Conservation (phyloP, 2,888 invertebrate species). For the Lycaena phlaeas region DNA sequence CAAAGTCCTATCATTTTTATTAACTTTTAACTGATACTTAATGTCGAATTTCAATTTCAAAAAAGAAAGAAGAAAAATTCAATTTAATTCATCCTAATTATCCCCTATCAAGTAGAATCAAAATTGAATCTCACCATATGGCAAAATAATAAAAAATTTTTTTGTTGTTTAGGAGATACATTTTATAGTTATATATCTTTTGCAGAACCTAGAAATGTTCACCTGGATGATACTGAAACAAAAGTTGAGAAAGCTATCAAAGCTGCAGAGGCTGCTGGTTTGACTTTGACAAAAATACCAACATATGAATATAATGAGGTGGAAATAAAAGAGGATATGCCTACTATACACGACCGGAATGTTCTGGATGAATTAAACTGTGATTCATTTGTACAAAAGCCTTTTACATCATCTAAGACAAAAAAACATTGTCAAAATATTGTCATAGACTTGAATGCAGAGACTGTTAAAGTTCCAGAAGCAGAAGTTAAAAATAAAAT, state of each 20-base stretch:
- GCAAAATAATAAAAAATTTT: no score
- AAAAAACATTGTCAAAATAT: conserved; percentile 79
- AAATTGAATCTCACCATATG: no score
- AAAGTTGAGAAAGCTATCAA: conserved; percentile 64
- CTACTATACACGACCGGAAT: conserved; percentile 68
- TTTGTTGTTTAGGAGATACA: no score
- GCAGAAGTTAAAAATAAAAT: conserved; percentile 56
- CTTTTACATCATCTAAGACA: conserved; percentile 71
- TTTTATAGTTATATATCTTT: no score
- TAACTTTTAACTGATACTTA: no score
- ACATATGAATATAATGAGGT: conserved; percentile 62
- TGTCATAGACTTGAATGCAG: conserved; percentile 80
- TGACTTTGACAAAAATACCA: conserved; percentile 67
- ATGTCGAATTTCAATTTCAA: no score
- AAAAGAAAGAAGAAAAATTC: no score
- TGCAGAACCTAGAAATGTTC: conserved; percentile 38
- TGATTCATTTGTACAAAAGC: conserved; percentile 77
- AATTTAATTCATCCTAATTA: no score
- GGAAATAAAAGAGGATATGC: conserved; percentile 63
- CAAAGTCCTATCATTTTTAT: no score
- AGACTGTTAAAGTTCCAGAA: conserved; percentile 79
- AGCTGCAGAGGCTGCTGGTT: conserved; percentile 63
- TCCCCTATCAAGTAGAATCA: no score
- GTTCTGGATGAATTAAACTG: conserved; percentile 80
- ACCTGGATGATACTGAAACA: conserved; percentile 54